Conservation (phyloP, 2,888 invertebrate species). For the Scrobipalpa atriplicella region DNA sequence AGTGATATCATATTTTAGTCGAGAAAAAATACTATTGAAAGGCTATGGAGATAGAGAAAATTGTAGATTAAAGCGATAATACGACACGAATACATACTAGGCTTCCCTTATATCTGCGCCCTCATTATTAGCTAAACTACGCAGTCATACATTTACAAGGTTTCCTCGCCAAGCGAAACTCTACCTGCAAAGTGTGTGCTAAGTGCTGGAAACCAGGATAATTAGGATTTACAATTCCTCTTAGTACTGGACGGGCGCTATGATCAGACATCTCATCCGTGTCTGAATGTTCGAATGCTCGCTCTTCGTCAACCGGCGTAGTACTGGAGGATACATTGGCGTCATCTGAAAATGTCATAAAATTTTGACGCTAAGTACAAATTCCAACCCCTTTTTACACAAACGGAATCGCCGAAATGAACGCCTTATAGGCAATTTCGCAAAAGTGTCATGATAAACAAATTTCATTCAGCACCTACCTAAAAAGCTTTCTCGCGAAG, state of each 20-base stretch:
- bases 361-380: conserved; percentile 4
- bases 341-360: conserved; percentile 42
- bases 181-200: conserved; percentile 86
- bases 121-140: conserved; percentile 30
- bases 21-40: background rate
- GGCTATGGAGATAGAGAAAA: too few relatives aligned
- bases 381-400: background rate
- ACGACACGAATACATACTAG: conserved; percentile 46
- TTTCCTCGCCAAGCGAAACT: conserved; percentile 43
- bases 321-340: conserved; percentile 59
- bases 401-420: conserved; percentile 14
- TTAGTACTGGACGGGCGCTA: conserved; percentile 71
- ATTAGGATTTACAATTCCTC: conserved; percentile 92
- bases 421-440: conserved; percentile 21
- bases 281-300: conserved; percentile 82
- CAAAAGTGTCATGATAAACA: conserved; percentile 29
- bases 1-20: conserved; percentile 19
- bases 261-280: conserved; percentile 79
- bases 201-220: conserved; percentile 93
- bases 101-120: conserved; percentile 47
- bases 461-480: conserved; percentile 43
- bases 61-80: background rate
- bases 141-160: conserved; percentile 50
- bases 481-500: conserved; percentile 46
- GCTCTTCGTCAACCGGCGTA: conserved; percentile 79